Evolutionary conservation across 2,888 invertebrate species (phyloP).

Genomic region (Drosophila tanythrix): DNA sequence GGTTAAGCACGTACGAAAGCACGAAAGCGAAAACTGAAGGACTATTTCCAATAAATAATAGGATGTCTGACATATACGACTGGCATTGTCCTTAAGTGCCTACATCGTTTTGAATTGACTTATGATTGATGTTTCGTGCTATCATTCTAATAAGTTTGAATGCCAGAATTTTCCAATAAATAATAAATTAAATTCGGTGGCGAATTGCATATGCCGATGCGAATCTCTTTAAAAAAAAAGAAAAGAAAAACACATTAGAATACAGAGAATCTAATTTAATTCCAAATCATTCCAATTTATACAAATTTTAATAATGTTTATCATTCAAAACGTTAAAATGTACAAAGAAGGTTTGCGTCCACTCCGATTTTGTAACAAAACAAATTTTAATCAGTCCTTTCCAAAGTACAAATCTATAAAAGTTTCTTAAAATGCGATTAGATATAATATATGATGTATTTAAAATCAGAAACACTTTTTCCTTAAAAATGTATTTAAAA

Average conservation of each 20-base stretch:
- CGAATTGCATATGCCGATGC: not conserved
- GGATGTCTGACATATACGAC: not conserved
- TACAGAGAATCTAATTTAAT: no score
- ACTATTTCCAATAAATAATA: not conserved
- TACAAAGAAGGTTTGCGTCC: not conserved
- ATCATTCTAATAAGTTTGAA: not conserved
- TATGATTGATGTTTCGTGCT: not conserved
- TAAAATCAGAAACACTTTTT: not conserved
- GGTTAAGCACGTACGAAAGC: conserved; percentile 15
- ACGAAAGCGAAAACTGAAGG: not conserved
- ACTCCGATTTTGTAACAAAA: not conserved
- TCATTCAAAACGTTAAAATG: no score
- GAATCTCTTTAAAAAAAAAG: no score
- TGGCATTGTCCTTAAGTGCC: not conserved
- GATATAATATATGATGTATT: not conserved
- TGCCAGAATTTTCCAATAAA: not conserved
- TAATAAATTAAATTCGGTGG: not conserved
- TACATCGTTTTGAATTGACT: not conserved
- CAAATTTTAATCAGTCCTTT: not conserved
- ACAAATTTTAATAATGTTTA: no score
- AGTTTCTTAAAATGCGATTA: not conserved
- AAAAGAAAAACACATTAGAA: no score
- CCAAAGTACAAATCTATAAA: not conserved
- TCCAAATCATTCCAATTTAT: no score
- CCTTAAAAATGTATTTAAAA: not conserved